Evolutionary conservation across 2,113 vertebrate species (phyloP).

Genomic region (Phyllopteryx taeniolatus): DNA sequence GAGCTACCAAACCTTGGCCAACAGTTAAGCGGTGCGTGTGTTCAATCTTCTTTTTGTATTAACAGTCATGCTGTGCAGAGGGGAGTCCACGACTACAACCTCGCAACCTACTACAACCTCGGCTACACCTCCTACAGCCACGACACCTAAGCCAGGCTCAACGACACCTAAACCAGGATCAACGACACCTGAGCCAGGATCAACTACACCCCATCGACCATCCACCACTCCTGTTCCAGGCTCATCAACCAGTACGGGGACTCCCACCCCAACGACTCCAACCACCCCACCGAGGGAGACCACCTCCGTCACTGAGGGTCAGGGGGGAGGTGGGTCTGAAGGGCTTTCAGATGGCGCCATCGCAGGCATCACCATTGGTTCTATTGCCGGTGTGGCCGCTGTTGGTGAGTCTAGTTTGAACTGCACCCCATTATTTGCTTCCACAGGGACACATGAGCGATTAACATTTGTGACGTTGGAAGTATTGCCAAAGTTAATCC

Average conservation of each 20-base stretch:
- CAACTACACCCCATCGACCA: fast-evolving
- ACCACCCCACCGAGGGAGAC: neutral
- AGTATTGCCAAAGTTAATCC: no score
- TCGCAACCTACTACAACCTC: no score
- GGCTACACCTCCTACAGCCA: neutral
- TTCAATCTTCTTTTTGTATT: neutral
- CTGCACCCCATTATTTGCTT: neutral
- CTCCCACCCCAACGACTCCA: neutral
- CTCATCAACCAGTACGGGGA: neutral
- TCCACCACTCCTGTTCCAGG: neutral
- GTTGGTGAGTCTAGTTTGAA: slow-evolving; percentile 50
- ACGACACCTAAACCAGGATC: neutral
- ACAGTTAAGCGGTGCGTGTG: neutral
- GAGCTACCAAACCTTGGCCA: no score
- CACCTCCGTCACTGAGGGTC: neutral
- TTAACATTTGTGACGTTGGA: no score
- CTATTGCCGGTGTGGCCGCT: slow-evolving; percentile 52
- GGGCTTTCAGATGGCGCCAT: slow-evolving; percentile 53
- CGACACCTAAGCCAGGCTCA: neutral
- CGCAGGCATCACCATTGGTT: slow-evolving; percentile 59
- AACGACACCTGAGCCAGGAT: fast-evolving
- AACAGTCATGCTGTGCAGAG: slow-evolving; percentile 9
- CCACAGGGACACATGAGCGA: neutral
- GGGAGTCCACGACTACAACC: fast-evolving
- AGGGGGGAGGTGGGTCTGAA: neutral